Percentiles rank a stretch among this genome's conserved stretches.
Conservation (phyloP, 2,888 invertebrate genomes). For the Pristionchus fissidentatus region DNA sequence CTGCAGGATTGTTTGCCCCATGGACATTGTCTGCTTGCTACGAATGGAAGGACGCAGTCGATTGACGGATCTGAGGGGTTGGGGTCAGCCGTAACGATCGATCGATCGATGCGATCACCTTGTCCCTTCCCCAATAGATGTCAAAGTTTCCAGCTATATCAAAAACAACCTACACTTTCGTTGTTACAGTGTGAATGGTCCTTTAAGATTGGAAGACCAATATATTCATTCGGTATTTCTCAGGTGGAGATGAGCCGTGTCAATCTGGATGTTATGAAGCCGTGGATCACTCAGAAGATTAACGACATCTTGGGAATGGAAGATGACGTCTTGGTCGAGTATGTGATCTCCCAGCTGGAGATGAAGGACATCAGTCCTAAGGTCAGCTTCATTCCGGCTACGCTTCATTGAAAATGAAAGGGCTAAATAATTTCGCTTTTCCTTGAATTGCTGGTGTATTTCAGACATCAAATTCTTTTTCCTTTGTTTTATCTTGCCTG, state of each 20-base stretch:
- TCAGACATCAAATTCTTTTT: background rate
- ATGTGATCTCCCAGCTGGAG: slow-evolving; percentile 97
- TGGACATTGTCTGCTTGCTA: slow-evolving; percentile 8
- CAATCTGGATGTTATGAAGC: slow-evolving; percentile 95
- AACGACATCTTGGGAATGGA: slow-evolving; percentile 96
- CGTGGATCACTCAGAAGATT: slow-evolving; percentile 97
- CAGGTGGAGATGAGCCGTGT: slow-evolving; percentile 98
- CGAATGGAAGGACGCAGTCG: slow-evolving; percentile 17
- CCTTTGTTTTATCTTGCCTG: background rate
- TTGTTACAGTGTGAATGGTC: background rate
- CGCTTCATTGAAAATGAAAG: no score
- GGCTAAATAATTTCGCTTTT: no score
- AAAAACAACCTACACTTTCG: background rate
- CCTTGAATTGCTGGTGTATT: no score
- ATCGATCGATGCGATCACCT: background rate
- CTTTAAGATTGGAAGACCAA: background rate
- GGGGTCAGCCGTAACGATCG: background rate
- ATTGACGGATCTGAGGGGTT: slow-evolving; percentile 6
- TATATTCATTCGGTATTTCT: slow-evolving; percentile 52
- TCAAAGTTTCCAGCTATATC: background rate
- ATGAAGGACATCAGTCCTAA: slow-evolving; percentile 80
- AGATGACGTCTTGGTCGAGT: slow-evolving; percentile 98
- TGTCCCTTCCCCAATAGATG: background rate
- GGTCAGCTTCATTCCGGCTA: no score
- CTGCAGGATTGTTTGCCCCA: slow-evolving; percentile 37